Percentiles rank a stretch among this genome's conserved stretches.
Conservation (phyloP, 37 sponge, comb jelly and placozoan species). For the Aphrocallistes beatrix region DNA sequence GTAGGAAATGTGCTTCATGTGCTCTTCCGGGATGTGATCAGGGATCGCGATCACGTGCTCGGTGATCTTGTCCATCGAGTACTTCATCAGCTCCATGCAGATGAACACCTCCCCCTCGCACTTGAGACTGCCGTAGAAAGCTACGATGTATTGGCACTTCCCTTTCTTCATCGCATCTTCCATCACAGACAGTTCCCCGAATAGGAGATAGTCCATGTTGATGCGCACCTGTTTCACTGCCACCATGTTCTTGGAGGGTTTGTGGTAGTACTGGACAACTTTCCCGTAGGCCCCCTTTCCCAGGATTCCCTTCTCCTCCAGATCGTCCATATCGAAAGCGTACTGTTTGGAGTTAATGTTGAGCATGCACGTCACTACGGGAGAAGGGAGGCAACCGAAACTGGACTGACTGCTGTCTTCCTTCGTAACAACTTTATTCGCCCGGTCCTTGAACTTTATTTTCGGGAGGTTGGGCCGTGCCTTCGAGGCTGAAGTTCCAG, state of each 20-base stretch:
- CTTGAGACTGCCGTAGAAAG: neutral
- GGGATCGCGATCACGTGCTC: slow-evolving; percentile 47
- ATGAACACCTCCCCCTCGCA: slow-evolving; percentile 81
- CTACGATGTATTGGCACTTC: neutral
- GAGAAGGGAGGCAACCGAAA: neutral
- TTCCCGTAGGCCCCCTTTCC: neutral
- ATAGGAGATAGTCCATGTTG: neutral
- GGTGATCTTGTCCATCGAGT: slow-evolving; percentile 59
- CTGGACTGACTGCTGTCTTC: neutral
- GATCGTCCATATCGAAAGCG: neutral
- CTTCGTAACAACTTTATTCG: neutral
- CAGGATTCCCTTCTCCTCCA: neutral
- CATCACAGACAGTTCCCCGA: neutral
- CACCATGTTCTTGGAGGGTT: neutral
- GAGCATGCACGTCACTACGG: neutral
- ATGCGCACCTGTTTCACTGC: neutral
- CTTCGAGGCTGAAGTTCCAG: neutral
- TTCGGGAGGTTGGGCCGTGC: neutral
- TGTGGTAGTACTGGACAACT: neutral
- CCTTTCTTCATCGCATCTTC: slow-evolving; percentile 3
- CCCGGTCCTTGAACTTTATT: neutral
- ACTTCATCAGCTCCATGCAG: slow-evolving; percentile 87
- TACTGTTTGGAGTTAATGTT: neutral
- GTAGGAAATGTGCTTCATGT: slow-evolving; percentile 21
- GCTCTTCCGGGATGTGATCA: slow-evolving; percentile 40